phyloP scores from a whole-genome alignment of 2,113 vertebrate genomes.

The Syngnathus typhle region DNA sequence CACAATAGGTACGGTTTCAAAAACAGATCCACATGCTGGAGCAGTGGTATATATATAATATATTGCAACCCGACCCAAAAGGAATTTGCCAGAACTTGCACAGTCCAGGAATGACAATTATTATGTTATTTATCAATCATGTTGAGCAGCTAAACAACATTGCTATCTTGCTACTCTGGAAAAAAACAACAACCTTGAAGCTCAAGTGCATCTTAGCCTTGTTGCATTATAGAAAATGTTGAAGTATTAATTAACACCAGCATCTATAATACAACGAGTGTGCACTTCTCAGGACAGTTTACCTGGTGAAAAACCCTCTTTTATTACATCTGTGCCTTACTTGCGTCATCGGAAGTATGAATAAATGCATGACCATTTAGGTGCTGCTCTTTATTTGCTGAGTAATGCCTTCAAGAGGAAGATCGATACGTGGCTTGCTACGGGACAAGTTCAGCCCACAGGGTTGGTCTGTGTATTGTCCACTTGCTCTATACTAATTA shows the following conservation, averaged over 20 bases:
- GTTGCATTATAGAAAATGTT: slow-evolving; percentile 4
- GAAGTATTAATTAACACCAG: slow-evolving; percentile 14
- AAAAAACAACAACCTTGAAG: neutral
- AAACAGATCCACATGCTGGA: slow-evolving; percentile 6
- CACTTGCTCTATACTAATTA: slow-evolving; percentile 47
- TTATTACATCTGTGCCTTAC: slow-evolving; percentile 13
- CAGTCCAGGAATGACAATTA: too few relatives aligned
- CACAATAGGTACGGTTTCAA: too few relatives aligned
- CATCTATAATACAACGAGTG: slow-evolving; percentile 7
- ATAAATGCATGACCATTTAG: slow-evolving; percentile 52
- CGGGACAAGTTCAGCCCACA: slow-evolving; percentile 19
- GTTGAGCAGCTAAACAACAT: slow-evolving; percentile 15
- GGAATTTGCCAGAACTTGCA: too few relatives aligned
- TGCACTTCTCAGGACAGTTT: neutral
- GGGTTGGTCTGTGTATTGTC: slow-evolving; percentile 37
- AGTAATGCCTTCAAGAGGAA: slow-evolving; percentile 50
- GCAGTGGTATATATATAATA: neutral
- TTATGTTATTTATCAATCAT: slow-evolving; percentile 28
- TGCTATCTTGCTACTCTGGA: slow-evolving; percentile 7
- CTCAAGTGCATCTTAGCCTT: neutral
- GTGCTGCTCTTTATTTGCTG: slow-evolving; percentile 45
- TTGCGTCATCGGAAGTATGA: slow-evolving; percentile 34
- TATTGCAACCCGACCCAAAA: too few relatives aligned
- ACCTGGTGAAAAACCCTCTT: slow-evolving; percentile 12
- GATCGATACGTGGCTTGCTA: slow-evolving; percentile 54